These are phyloP conservation scores for Australoheros scitulus DNA, from an alignment of 2,113 vertebrate genomes.

Conservation along the genomic window DNA sequence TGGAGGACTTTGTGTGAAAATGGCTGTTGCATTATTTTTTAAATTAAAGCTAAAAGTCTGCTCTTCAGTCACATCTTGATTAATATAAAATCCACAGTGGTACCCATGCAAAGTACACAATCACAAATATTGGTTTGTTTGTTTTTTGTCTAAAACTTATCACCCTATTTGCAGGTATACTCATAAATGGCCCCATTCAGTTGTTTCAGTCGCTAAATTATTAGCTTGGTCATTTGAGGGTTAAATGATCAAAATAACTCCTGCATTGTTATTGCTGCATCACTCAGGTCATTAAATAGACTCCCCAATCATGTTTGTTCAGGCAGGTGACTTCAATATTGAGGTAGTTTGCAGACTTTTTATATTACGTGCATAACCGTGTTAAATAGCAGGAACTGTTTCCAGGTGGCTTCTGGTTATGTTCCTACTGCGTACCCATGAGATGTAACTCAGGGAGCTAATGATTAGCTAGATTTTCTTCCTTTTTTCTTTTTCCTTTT, in stretches of 20 bases:
- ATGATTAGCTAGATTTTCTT: neutral
- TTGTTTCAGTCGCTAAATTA: too few relatives aligned
- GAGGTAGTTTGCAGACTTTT: neutral
- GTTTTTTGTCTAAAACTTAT: rapidly evolving
- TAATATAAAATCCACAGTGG: too few relatives aligned
- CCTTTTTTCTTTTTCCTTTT: too few relatives aligned
- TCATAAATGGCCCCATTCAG: too few relatives aligned
- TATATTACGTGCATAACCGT: neutral
- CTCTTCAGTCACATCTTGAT: neutral
- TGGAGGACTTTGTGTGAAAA: rapidly evolving
- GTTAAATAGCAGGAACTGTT: neutral
- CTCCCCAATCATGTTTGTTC: neutral
- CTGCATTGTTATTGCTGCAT: neutral
- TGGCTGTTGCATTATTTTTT: rapidly evolving
- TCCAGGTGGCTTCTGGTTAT: neutral
- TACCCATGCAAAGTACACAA: too few relatives aligned
- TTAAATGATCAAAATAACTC: too few relatives aligned
- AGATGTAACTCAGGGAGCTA: neutral
- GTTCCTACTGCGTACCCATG: too few relatives aligned
- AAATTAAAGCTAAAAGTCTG: neutral
- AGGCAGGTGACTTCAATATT: neutral
- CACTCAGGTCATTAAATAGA: neutral
- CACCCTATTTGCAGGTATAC: neutral
- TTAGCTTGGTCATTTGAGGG: too few relatives aligned
- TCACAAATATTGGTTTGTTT: too few relatives aligned